Evolutionary conservation across 2,797 vertebrate genomes (phyloP).

Genomic region (Bradypodion pumilum): DNA sequence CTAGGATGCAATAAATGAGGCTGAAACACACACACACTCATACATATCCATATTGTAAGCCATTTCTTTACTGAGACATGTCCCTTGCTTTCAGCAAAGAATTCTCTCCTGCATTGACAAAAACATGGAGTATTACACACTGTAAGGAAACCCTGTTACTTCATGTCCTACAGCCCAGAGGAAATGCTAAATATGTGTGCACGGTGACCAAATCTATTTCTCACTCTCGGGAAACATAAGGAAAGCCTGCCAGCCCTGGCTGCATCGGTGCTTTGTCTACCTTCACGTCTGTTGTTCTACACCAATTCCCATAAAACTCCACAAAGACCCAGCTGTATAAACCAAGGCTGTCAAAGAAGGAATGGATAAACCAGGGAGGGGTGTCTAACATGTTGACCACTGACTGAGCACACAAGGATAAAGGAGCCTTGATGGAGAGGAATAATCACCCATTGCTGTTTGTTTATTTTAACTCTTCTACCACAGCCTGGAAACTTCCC

Average conservation of each 20-base stretch:
- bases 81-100: background rate
- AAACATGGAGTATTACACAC: background rate
- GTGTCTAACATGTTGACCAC: conserved; percentile 71
- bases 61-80: background rate
- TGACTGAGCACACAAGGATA: conserved; percentile 73
- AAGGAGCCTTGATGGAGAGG: conserved; percentile 82
- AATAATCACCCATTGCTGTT: conserved; percentile 83
- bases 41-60: background rate
- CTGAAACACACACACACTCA: background rate
- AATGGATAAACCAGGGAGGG: conserved; percentile 67
- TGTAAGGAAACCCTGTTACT: conserved; percentile 11
- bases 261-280: conserved; percentile 53
- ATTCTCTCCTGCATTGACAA: conserved; percentile 3
- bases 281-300: conserved; percentile 53
- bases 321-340: conserved; percentile 89
- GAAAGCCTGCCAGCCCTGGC: conserved; percentile 14
- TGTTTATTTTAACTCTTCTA: conserved; percentile 92
- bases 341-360: conserved; percentile 76
- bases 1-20: too few relatives aligned
- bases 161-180: conserved; percentile 1
- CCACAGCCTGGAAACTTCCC: conserved; percentile 80
- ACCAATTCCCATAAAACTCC: conserved; percentile 53
- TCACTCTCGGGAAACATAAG: background rate
- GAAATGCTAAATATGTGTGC: background rate
- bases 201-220: conserved; percentile 29